Evolutionary conservation across 2,113 vertebrate species (phyloP).

Genomic region (Bufo bufo): DNA sequence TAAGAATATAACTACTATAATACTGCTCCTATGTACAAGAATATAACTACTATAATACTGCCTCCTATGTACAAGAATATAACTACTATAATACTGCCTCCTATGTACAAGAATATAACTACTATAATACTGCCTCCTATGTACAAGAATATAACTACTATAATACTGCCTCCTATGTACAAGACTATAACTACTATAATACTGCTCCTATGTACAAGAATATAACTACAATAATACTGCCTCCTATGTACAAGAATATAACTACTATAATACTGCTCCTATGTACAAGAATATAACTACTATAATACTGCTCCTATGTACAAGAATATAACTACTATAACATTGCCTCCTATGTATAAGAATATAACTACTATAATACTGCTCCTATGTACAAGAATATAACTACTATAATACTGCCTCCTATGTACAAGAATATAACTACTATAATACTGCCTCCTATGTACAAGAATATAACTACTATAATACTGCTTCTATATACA

Average conservation of each 20-base stretch:
- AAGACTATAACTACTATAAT: neutral
- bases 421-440: slow-evolving; percentile 1
- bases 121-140: slow-evolving; percentile 4
- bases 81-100: neutral
- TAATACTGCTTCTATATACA: neutral
- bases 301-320: neutral
- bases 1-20: neutral
- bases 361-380: neutral
- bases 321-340: slow-evolving; percentile 1
- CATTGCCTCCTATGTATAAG: neutral
- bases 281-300: no score
- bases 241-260: neutral
- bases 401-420: neutral
- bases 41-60: neutral
- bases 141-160: neutral
- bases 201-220: neutral
- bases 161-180: neutral
- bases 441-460: neutral
- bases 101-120: neutral
- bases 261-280: neutral
- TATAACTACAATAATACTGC: neutral
- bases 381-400: neutral
- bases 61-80: neutral
- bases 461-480: slow-evolving; percentile 5
- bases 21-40: neutral